Evolutionary conservation across 2,797 vertebrate genomes (phyloP), one percentile per base, ranked within the genome.

Genomic region (Gymnodraco acuticeps): DNA sequence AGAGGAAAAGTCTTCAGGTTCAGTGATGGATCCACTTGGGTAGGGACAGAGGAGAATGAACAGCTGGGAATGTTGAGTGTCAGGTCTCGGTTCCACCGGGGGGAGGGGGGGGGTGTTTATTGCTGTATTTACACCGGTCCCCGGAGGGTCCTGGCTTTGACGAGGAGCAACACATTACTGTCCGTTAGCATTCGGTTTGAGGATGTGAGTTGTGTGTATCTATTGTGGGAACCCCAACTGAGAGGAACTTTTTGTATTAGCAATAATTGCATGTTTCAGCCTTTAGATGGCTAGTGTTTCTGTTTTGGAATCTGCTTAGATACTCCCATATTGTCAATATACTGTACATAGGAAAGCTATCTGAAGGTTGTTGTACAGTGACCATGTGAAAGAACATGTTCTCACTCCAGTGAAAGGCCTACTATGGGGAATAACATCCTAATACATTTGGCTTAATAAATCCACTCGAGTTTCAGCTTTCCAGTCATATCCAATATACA

Each of bases 61-160:
- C 95, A 96, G 95, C 95, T 96, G 95, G 66, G 94, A 94, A 95
- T 94, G 91, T 64, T 20, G 64, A 72, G 84, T 78, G 92, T 92
- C 93, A 92, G 89, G 85, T 92, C 85, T 84, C 75, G 84, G 81
- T 81, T 83, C 86, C 84, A 81, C 67, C 73, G 79, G 80, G 75
- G 75, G 85, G 80, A 80, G 75, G 75, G 85, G 80, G 75, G 75
- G 84, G 86, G 92, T 93, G 93, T 93, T 94, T 94, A 95, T 94
- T 43, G 78, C 87, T 58, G 86, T 83, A 91, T 91, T 93, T 92
- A 89, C 90, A 86, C 86, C 62, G 4, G 66, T 16, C 81, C 77
- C 81, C 64, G 75, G 46, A 73, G 78, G 50, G 58, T 81, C 47
- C 55, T 14, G 62, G 62, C 69, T 67, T 61, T 77, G 79, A 80